Evolutionary conservation across 2,888 invertebrate species (phyloP).

Genomic region (Pyralis farinalis): DNA sequence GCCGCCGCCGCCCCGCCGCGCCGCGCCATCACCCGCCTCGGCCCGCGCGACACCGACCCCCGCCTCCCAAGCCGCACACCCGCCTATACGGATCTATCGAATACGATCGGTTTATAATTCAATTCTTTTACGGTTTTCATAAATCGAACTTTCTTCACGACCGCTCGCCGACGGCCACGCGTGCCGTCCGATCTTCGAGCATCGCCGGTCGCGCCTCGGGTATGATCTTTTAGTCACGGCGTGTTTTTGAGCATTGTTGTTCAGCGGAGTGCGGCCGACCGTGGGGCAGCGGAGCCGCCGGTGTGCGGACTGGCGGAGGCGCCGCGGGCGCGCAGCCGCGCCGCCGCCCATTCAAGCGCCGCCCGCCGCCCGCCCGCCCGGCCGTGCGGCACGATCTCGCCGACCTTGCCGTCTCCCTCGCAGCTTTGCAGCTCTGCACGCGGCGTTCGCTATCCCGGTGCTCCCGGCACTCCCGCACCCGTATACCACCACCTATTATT

Average conservation of each 20-base stretch:
- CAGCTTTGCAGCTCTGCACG: constrained; percentile 19
- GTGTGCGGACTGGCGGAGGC: constrained; percentile 77
- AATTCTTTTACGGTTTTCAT: constrained; percentile 69
- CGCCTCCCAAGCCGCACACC: constrained; percentile 57
- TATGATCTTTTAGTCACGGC: constrained; percentile 63
- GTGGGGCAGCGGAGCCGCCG: constrained; percentile 81
- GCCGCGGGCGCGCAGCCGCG: constrained; percentile 43
- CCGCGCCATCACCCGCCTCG: constrained; percentile 60
- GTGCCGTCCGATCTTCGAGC: constrained; percentile 69
- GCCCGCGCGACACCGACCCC: constrained; percentile 48
- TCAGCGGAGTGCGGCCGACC: constrained; percentile 78
- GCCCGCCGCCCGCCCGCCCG: constrained; percentile 38
- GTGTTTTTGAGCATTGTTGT: constrained; percentile 78
- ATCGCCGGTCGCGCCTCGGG: constrained; percentile 64
- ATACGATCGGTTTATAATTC: constrained; percentile 62
- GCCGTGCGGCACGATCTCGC: constrained; percentile 26
- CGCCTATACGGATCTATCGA: constrained; percentile 62
- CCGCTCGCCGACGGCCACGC: constrained; percentile 69
- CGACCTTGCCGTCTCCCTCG: constrained; percentile 38
- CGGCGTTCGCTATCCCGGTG: constrained; percentile 19
- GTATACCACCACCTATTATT: constrained; percentile 27
- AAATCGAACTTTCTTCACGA: constrained; percentile 64
- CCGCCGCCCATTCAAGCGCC: constrained; percentile 57
- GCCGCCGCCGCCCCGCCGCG: constrained; percentile 59
- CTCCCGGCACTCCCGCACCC: constrained; percentile 17